Base-by-base conservation (phyloP, 2,797 vertebrate species). In the Tarsius wallacei region DNA sequence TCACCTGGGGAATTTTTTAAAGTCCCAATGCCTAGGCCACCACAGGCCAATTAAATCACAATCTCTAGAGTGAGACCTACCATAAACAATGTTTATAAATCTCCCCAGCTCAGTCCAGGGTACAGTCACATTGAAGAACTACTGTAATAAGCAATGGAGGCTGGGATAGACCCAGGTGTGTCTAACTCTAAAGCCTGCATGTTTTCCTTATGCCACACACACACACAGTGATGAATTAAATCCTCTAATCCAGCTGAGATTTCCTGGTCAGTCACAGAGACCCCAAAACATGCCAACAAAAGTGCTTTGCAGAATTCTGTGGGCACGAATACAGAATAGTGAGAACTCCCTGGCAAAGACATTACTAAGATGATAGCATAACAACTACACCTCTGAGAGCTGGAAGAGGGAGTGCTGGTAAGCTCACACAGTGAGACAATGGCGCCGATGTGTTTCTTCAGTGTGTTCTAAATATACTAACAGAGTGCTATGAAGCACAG, bases 381-480 rank as follows among this genome's bases (percentile, higher is more conserved):
- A 93, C 28, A 73, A 70, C 31, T 51, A 77, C 87, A 33, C 49
- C 91, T 66, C 55, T 42, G 90, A 55, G 61, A 68, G 28, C n/a
- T 36, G 11, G 84, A 87, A 78, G 71, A 77, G 11, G 76, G 76
- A 66, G 76, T 12, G 42, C 12, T 1, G 61, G 49, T 66, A 90
- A 91, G 82, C 71, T 84, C 9, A 0, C 63, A 31, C 85, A 47
- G 87, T 0, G 7, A 91, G 91, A 88, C 83, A 64, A 47, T 55
- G 55, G 70, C 0, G 0, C 81, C 90, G 80, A 84, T 57, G 76
- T 95, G 93, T 68, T 76, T 88, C 86, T 90, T 71, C 51, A 7
- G 5, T 36, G 33, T 76, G 71, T 88, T 94, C 92, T 83, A 91
- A 96, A 95, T 78, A 71, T 26, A 16, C 55, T 64, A 71, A 76